phyloP scores from a whole-genome alignment of 2,113 vertebrate species.

The Microtus ochrogaster region DNA sequence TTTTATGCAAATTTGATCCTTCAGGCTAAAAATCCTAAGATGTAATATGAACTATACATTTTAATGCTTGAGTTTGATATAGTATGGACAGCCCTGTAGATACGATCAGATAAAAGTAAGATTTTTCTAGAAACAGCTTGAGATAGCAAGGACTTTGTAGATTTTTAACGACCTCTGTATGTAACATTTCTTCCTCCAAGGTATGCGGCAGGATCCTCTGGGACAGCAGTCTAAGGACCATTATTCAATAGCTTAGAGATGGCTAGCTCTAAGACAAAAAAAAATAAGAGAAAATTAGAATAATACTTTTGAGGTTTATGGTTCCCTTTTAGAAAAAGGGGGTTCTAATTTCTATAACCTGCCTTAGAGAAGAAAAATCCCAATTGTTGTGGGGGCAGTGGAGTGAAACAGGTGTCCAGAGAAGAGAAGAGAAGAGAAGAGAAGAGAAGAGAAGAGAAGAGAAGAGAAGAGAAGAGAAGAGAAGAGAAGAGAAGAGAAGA shows the following conservation, averaged over 20 bases:
- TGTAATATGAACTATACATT: neutral
- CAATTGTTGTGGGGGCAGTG: neutral
- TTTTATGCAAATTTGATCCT: neutral
- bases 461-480: too few relatives aligned
- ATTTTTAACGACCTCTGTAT: neutral
- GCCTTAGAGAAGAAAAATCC: neutral
- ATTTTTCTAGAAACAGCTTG: neutral
- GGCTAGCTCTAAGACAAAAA: neutral
- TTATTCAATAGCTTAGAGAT: neutral
- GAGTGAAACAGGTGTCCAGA: neutral
- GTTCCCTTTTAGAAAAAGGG: neutral
- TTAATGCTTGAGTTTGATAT: neutral
- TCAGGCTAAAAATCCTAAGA: neutral
- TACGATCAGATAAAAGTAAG: neutral
- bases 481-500: neutral
- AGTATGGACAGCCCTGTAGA: neutral
- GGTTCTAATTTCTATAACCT: neutral
- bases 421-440: neutral
- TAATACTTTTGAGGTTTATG: neutral
- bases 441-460: too few relatives aligned
- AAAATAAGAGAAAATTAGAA: neutral
- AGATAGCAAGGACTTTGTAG: neutral
- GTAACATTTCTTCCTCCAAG: neutral
- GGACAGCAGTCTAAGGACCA: neutral
- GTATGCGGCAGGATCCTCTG: neutral